Evolutionary conservation across 1,140 invertebrate species (phyloP), one percentile per base, ranked within the genome.

Genomic region (Drosophila bifasciata): DNA sequence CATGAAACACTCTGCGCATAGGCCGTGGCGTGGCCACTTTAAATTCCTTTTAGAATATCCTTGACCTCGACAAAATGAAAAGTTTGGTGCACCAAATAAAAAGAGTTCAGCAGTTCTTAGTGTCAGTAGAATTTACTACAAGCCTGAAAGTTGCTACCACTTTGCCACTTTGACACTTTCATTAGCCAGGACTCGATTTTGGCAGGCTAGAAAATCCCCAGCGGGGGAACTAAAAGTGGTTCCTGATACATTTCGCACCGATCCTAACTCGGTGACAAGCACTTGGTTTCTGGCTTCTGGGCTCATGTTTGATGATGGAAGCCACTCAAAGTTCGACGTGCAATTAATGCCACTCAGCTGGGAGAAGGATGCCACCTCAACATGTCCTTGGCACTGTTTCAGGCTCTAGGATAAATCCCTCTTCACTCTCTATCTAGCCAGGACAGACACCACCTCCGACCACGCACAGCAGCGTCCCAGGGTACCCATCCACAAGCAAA

Each of bases 271-370:
- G 4, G 36, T 5, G 23, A 5, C 16, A 21, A 41, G 13, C n/a
- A 9, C 13, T 15, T 11, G 36, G 19, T 59, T 19, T 9, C 16
- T 36, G 16, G 16, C 8, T 7, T 48, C 19, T 60, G 40, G 21
- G 11, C 53, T 41, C 11, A 32, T 40, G 46, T 73, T 79, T 58
- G 56, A 63, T 67, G 69, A 79, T 62, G 76, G 23, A 81, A 83
- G 69, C 59, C 79, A 77, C 62, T 76, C 51, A 81, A 81, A 81
- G 74, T 81, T 81, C 51, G 79, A 57, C 79, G 66, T 53, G 75
- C 68, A 81, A 81, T 71, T n/a, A n/a, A n/a, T n/a, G n/a, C 61
- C 48, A 44, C 46, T 74, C 58, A 71, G 59, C 68, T 75, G 21
- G 44, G 53, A 53, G 23, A 23, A 19, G 15, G 5, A 43, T n/a